These are phyloP conservation scores for Chiroxiphia lanceolata DNA, from an alignment of 2,797 vertebrate genomes.

Conservation along the genomic window DNA sequence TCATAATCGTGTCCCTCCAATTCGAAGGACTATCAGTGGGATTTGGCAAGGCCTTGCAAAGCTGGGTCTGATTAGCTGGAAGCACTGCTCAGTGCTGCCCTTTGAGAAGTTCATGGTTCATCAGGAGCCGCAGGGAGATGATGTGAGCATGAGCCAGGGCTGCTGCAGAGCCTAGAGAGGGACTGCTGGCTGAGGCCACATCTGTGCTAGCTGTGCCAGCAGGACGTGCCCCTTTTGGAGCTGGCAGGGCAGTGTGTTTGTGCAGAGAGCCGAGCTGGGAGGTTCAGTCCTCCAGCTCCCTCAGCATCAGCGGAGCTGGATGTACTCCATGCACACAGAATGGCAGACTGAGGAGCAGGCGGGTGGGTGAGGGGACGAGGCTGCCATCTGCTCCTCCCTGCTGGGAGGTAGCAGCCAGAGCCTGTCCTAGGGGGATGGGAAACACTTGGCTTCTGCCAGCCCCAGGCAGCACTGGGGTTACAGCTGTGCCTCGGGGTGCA, in stretches of 20 bases:
- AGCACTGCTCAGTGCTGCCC: not conserved
- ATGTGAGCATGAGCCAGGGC: not conserved
- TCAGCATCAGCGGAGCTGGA: rapidly evolving
- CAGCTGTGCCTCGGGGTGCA: rapidly evolving
- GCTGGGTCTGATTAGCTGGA: not conserved
- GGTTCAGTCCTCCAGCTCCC: not conserved
- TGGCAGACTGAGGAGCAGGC: rapidly evolving
- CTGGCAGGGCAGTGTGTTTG: not conserved
- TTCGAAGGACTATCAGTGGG: not conserved
- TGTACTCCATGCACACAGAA: rapidly evolving
- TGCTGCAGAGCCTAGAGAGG: not conserved
- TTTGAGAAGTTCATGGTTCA: not conserved
- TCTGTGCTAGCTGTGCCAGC: rapidly evolving
- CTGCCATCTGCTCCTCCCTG: not conserved
- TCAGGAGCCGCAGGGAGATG: not conserved
- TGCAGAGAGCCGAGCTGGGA: not conserved
- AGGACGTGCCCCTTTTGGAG: not conserved
- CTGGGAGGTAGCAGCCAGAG: not conserved
- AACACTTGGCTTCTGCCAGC: not conserved
- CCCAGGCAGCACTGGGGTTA: rapidly evolving
- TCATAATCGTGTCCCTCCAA: not conserved
- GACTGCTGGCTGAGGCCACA: not conserved
- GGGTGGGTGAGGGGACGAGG: not conserved
- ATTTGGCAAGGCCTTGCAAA: not conserved
- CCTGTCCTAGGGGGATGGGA: not conserved